phyloP scores from a whole-genome alignment of 2,797 vertebrate species.

The Odontamblyopus lacepedii region DNA sequence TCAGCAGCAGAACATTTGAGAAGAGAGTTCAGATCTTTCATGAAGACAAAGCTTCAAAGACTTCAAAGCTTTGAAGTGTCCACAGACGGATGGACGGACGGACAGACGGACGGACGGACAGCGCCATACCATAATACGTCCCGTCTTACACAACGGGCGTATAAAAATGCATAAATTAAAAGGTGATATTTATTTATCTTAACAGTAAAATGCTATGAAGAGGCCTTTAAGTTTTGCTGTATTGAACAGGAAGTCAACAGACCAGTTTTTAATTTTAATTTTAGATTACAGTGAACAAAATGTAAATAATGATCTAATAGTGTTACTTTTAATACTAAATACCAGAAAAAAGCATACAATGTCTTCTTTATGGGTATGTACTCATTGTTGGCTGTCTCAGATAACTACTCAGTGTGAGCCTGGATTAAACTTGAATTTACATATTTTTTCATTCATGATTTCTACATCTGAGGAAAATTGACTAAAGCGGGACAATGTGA shows the following conservation, averaged over 20 bases:
- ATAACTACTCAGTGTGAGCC: not conserved
- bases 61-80: too few relatives aligned
- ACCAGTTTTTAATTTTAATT: not conserved
- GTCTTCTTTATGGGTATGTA: too few relatives aligned
- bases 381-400: too few relatives aligned
- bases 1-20: too few relatives aligned
- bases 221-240: not conserved
- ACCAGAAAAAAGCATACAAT: too few relatives aligned
- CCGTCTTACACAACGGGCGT: too few relatives aligned
- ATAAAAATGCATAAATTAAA: not conserved
- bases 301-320: not conserved
- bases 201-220: not conserved
- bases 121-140: too few relatives aligned
- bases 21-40: too few relatives aligned
- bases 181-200: not conserved
- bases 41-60: too few relatives aligned
- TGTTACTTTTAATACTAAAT: too few relatives aligned
- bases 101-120: too few relatives aligned
- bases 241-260: not conserved
- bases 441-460: not conserved
- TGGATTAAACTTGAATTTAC: not conserved
- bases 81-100: too few relatives aligned
- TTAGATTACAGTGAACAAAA: not conserved
- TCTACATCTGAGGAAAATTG: not conserved
- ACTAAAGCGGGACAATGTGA: not conserved